Evolutionary conservation across 2,888 invertebrate genomes (phyloP).

Genomic region (Orchestes rusci): DNA sequence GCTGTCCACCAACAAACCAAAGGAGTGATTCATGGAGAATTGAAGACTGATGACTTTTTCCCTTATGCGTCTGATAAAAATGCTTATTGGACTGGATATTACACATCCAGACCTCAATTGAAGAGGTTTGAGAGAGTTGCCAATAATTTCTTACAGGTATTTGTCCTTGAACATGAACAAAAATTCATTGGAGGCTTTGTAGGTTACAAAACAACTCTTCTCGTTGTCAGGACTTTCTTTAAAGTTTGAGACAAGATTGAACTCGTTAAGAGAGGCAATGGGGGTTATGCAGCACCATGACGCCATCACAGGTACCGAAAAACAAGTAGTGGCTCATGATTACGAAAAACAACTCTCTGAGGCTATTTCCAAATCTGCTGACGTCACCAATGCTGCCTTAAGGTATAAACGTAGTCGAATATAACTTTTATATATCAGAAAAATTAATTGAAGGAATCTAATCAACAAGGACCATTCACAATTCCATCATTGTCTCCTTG

Average conservation of each 20-base stretch:
- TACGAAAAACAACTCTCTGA: slow-evolving; percentile 67
- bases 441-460: too few species aligned
- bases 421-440: too few species aligned
- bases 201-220: too few species aligned
- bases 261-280: slow-evolving; percentile 61
- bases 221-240: too few species aligned
- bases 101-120: slow-evolving; percentile 70
- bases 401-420: slow-evolving; percentile 26
- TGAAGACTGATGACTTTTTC: slow-evolving; percentile 81
- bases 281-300: slow-evolving; percentile 89
- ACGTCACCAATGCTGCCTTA: slow-evolving; percentile 17
- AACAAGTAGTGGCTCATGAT: slow-evolving; percentile 77
- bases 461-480: too few species aligned
- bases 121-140: slow-evolving; percentile 69
- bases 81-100: slow-evolving; percentile 91
- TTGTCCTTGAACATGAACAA: not conserved
- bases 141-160: slow-evolving; percentile 62
- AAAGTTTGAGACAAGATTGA: too few species aligned
- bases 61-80: slow-evolving; percentile 80
- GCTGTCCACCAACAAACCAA: slow-evolving; percentile 56
- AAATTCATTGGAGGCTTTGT: too few species aligned
- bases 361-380: slow-evolving; percentile 54
- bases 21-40: slow-evolving; percentile 64
- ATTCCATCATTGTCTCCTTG: slow-evolving; percentile 58
- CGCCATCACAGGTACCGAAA: slow-evolving; percentile 77